These are phyloP conservation scores for Arvicanthis niloticus DNA, from an alignment of 2,113 vertebrate species.

Conservation along the genomic window DNA sequence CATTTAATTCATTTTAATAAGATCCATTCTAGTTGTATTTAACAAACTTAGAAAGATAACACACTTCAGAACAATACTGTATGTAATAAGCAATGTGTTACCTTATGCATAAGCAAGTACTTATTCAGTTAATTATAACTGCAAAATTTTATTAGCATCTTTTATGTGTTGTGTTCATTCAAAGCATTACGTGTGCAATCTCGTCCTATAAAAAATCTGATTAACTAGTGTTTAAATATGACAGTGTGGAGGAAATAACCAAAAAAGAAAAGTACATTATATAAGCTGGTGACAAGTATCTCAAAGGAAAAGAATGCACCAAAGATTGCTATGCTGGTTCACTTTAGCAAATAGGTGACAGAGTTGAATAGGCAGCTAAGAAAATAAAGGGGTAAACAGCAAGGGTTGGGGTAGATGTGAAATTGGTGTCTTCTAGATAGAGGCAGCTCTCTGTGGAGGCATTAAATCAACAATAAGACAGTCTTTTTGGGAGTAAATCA, in stretches of 20 bases:
- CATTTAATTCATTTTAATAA: background rate
- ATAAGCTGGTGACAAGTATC: background rate
- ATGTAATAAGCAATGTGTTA: background rate
- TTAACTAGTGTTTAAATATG: background rate
- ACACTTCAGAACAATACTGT: background rate
- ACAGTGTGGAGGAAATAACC: background rate
- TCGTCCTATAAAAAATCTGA: background rate
- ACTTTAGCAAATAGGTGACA: background rate
- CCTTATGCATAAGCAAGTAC: background rate
- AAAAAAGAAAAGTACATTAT: background rate
- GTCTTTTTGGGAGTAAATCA: background rate
- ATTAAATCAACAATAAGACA: background rate
- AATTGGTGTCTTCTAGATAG: background rate
- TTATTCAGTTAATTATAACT: background rate
- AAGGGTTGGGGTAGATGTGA: background rate
- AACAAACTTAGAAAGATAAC: background rate
- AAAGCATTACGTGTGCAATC: background rate
- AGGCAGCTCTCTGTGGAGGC: background rate
- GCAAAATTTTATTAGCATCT: background rate
- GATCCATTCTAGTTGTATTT: background rate
- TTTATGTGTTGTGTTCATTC: background rate
- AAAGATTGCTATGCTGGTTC: background rate
- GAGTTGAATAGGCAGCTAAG: background rate
- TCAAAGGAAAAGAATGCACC: background rate
- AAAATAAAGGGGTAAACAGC: background rate